A percentile compares a stretch with the other conserved stretches of the same genome.
Conservation (phyloP, 1,140 invertebrate species). For the Dendroctonus ponderosae region DNA sequence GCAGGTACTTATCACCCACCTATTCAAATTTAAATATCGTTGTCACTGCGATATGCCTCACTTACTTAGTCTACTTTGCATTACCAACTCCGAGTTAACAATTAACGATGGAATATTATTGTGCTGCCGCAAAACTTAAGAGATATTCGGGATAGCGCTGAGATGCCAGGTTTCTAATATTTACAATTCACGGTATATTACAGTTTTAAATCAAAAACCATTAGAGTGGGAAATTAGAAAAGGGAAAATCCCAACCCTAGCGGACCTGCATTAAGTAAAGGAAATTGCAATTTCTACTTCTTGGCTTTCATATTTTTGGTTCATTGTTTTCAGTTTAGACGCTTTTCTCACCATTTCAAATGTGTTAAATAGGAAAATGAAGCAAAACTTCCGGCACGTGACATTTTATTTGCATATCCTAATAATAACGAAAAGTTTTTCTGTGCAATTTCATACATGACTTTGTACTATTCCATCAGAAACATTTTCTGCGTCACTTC, state of each 20-base stretch:
- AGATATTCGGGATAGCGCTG: constrained; percentile 6
- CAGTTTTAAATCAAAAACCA: constrained; percentile 24
- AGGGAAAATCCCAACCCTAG: constrained; percentile 8
- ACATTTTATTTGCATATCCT: no score
- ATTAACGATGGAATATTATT: constrained; percentile 17
- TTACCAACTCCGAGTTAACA: constrained; percentile 2
- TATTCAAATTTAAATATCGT: constrained; percentile 17
- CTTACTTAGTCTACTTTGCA: constrained; percentile 9
- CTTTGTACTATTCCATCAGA: no score
- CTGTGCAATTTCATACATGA: no score
- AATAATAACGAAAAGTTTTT: no score
- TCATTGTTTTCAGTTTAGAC: constrained; percentile 12
- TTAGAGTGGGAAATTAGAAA: constrained; percentile 29
- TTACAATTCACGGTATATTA: constrained; percentile 29
- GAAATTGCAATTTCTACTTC: constrained; percentile 29
- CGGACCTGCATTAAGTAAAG: constrained; percentile 21
- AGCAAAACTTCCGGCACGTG: no score
- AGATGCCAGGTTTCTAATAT: constrained; percentile 20
- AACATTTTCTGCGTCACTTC: no score
- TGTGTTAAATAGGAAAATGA: no score
- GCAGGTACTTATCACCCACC: constrained; percentile 1
- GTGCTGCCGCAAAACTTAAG: constrained; percentile 9
- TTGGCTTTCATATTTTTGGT: constrained; percentile 7
- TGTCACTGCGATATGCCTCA: constrained; percentile 13
- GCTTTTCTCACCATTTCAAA: no score